These are phyloP conservation scores for Rhadina sibilatrix DNA, from an alignment of 2,113 vertebrate species.

Conservation along the genomic window DNA sequence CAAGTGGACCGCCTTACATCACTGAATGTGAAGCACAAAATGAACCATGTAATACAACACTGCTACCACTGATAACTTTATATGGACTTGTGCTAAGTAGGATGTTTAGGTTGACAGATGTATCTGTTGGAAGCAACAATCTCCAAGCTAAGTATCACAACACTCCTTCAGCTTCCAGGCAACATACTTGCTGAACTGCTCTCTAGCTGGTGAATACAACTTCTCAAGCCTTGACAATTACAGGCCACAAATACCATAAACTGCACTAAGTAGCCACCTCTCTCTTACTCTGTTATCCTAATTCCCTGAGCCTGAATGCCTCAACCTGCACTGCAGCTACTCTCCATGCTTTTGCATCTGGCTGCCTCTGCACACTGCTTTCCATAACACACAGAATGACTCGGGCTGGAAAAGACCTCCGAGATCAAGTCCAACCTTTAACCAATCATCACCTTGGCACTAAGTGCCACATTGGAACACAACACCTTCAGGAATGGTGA, in stretches of 20 bases:
- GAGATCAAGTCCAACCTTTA: neutral
- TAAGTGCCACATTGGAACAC: neutral
- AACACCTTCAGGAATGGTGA: neutral
- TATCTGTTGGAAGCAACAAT: neutral
- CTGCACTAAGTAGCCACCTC: neutral
- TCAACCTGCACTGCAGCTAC: neutral
- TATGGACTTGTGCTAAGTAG: fast-evolving
- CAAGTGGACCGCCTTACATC: neutral
- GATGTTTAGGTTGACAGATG: fast-evolving
- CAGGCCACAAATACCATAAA: neutral
- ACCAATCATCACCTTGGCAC: neutral
- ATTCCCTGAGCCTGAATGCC: neutral
- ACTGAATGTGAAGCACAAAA: neutral
- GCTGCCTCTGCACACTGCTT: neutral
- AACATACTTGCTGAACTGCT: neutral
- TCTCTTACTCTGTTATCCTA: fast-evolving
- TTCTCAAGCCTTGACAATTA: no score
- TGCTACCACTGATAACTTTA: neutral
- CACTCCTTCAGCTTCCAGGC: neutral
- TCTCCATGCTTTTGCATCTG: neutral
- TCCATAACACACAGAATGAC: neutral
- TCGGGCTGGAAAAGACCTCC: neutral
- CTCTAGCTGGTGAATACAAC: fast-evolving
- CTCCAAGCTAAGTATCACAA: neutral
- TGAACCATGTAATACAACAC: fast-evolving